phyloP scores from a whole-genome alignment of 2,113 vertebrate genomes.

The Regulus satrapa region DNA sequence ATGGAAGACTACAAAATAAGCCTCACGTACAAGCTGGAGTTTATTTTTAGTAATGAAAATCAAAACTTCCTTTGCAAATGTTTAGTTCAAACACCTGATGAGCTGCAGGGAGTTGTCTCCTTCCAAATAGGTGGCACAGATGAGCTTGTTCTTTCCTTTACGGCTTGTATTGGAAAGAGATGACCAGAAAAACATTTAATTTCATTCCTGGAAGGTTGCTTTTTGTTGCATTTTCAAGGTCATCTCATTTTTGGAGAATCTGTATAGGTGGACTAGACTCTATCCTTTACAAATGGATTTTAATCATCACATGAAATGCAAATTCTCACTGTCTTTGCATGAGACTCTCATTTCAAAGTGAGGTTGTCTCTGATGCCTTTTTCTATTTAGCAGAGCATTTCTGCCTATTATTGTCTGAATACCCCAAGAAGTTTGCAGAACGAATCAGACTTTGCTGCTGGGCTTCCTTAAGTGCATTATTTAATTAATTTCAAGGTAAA shows the following conservation, averaged over 20 bases:
- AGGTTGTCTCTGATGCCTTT: not conserved
- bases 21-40: not conserved
- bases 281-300: not conserved
- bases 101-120: not conserved
- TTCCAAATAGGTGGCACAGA: not conserved
- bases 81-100: constrained; percentile 54
- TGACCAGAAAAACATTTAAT: not conserved
- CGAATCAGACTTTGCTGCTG: not conserved
- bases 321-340: not conserved
- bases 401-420: not conserved
- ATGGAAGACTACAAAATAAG: not conserved
- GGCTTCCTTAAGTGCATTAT: not conserved
- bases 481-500: not conserved
- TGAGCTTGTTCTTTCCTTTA: not conserved
- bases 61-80: constrained; percentile 52
- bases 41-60: constrained; percentile 49
- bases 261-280: not conserved
- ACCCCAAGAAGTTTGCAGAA: not conserved
- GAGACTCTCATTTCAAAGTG: not conserved
- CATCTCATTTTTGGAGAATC: not conserved
- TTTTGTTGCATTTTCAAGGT: not conserved
- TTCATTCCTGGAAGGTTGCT: not conserved
- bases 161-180: not conserved
- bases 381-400: not conserved
- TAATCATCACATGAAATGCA: not conserved